Conservation (phyloP, 2,113 vertebrate species). For the Lagopus leucura region DNA sequence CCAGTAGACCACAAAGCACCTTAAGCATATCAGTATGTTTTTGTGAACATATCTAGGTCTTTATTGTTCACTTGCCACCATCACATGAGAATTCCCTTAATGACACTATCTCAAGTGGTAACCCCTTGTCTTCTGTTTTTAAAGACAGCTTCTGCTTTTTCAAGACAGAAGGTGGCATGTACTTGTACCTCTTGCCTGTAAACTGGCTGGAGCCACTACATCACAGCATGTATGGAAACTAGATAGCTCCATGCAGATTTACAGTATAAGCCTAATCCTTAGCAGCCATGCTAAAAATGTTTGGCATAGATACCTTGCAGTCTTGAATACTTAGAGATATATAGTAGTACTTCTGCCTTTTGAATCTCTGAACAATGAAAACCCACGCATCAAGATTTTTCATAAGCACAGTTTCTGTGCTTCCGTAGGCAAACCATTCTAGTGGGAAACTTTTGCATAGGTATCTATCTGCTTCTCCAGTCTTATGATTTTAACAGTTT, state of each 20-base stretch:
- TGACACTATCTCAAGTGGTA: background rate
- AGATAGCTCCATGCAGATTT: background rate
- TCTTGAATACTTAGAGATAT: background rate
- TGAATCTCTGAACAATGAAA: background rate
- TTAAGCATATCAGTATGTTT: background rate
- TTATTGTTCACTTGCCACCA: background rate
- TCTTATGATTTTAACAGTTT: constrained; percentile 35
- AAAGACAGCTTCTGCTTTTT: background rate
- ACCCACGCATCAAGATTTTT: background rate
- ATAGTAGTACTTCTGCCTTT: background rate
- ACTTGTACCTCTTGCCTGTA: background rate
- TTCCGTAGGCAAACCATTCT: background rate
- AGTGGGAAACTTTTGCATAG: background rate
- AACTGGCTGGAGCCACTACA: background rate
- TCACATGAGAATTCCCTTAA: background rate
- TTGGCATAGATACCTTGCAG: background rate
- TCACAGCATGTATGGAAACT: background rate
- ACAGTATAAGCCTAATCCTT: background rate
- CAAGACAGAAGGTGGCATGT: background rate
- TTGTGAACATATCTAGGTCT: background rate
- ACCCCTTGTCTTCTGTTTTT: background rate
- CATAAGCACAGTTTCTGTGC: background rate
- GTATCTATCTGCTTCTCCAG: background rate
- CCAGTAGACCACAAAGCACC: background rate
- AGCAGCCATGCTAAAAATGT: background rate